Evolutionary conservation across 2,797 vertebrate genomes (phyloP).

Genomic region (Xenentodon cancila): DNA sequence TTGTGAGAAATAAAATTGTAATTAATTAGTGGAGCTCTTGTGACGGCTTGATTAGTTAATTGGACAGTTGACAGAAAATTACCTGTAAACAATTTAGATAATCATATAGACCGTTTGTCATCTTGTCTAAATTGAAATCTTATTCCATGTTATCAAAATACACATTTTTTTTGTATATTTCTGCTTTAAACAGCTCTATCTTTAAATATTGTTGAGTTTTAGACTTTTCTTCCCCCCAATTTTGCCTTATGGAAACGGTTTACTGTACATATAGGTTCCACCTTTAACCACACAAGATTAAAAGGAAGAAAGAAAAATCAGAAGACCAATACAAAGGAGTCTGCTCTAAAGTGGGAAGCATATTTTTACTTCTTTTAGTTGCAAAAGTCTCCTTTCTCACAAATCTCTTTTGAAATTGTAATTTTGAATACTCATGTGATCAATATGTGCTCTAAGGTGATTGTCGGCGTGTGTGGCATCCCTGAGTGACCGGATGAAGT

Average conservation of each 20-base stretch:
- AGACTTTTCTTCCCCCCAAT: neutral
- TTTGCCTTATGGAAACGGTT: no score
- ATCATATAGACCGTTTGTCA: neutral
- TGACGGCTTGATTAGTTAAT: neutral
- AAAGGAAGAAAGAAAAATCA: neutral
- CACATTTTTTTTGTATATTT: neutral
- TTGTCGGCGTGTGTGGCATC: slow-evolving; percentile 27
- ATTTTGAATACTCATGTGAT: slow-evolving; percentile 17
- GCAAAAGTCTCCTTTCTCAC: neutral
- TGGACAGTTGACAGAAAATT: neutral
- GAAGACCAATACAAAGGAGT: no score
- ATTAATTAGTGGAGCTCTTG: neutral
- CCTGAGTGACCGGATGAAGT: slow-evolving; percentile 48
- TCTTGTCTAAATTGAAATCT: neutral
- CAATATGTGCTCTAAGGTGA: slow-evolving; percentile 29
- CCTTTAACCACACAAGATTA: neutral
- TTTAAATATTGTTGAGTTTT: neutral
- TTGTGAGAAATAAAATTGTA: slow-evolving; percentile 11
- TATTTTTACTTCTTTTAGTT: no score
- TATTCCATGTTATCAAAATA: no score
- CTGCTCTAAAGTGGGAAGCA: no score
- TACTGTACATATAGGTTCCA: neutral
- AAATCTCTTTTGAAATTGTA: slow-evolving; percentile 12
- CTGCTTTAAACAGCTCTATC: neutral
- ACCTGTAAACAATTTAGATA: neutral